phyloP scores from a whole-genome alignment of 1,140 invertebrate species.

The Scaptodrosophila lebanonensis region DNA sequence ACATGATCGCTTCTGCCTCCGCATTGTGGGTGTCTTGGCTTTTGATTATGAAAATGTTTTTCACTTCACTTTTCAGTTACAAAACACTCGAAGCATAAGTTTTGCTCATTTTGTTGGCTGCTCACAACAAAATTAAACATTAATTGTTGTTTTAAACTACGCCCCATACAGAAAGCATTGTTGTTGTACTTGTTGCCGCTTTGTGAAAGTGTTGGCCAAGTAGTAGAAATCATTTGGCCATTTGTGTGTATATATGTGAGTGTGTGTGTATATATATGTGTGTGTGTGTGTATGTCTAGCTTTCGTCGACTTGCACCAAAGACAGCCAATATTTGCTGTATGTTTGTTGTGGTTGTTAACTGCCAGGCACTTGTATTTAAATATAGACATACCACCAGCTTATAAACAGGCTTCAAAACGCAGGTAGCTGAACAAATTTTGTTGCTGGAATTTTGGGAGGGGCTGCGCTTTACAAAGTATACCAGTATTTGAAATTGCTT shows the following conservation, averaged over 20 bases:
- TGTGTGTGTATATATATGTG: constrained; percentile 8
- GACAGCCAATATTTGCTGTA: constrained; percentile 40
- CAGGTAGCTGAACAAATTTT: no score
- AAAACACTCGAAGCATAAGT: constrained; percentile 51
- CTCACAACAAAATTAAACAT: constrained; percentile 68
- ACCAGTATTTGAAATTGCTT: no score
- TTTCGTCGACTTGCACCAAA: constrained; percentile 56
- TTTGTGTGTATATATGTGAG: constrained; percentile 29
- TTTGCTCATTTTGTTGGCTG: constrained; percentile 67
- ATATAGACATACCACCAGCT: constrained; percentile 16
- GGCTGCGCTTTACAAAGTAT: no score
- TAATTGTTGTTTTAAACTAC: constrained; percentile 47
- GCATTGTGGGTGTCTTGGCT: constrained; percentile 29
- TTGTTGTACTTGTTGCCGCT: constrained; percentile 6
- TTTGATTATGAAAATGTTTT: constrained; percentile 32
- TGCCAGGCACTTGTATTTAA: constrained; percentile 24
- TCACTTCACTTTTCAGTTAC: constrained; percentile 50
- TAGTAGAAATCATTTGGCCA: constrained; percentile 69
- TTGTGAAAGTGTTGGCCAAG: constrained; percentile 66
- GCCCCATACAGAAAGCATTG: constrained; percentile 9
- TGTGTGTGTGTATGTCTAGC: constrained; percentile 34
- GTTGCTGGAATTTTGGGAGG: no score
- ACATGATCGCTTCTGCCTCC: no score
- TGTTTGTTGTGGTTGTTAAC: no score
- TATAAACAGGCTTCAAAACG: no score